Evolutionary conservation across 2,797 vertebrate species (phyloP).

Genomic region (Chaenodraco wilsoni): DNA sequence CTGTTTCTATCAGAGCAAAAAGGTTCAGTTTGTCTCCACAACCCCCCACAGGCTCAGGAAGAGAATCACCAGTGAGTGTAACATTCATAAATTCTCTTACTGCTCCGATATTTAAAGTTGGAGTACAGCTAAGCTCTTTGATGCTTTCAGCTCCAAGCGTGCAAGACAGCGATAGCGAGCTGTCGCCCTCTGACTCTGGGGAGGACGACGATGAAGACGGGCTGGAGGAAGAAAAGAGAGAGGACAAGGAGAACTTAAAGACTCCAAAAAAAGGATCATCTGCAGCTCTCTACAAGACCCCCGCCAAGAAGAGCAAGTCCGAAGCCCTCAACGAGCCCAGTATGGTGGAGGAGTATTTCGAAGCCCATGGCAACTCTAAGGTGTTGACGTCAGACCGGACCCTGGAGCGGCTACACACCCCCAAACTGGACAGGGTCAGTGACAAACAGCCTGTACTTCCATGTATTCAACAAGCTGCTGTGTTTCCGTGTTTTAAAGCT

Average conservation of each 20-base stretch:
- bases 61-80: constrained; percentile 87
- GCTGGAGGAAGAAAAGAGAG: constrained; percentile 71
- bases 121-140: neutral
- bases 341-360: constrained; percentile 95
- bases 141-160: constrained; percentile 80
- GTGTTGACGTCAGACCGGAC: constrained; percentile 95
- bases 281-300: constrained; percentile 82
- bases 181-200: constrained; percentile 92
- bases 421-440: constrained; percentile 92
- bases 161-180: constrained; percentile 93
- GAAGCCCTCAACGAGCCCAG: constrained; percentile 77
- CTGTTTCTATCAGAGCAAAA: constrained; percentile 82
- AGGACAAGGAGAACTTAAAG: constrained; percentile 61
- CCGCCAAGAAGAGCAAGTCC: constrained; percentile 87
- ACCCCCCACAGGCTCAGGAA: constrained; percentile 90
- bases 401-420: constrained; percentile 89
- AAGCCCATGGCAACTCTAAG: constrained; percentile 96
- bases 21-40: constrained; percentile 88
- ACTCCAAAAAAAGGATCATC: constrained; percentile 69
- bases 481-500: neutral
- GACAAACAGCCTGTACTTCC: neutral
- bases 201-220: constrained; percentile 68
- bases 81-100: neutral
- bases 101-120: neutral
- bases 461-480: neutral